Conservation (phyloP, 2,113 vertebrate species). For the Oceanodroma tethys region DNA sequence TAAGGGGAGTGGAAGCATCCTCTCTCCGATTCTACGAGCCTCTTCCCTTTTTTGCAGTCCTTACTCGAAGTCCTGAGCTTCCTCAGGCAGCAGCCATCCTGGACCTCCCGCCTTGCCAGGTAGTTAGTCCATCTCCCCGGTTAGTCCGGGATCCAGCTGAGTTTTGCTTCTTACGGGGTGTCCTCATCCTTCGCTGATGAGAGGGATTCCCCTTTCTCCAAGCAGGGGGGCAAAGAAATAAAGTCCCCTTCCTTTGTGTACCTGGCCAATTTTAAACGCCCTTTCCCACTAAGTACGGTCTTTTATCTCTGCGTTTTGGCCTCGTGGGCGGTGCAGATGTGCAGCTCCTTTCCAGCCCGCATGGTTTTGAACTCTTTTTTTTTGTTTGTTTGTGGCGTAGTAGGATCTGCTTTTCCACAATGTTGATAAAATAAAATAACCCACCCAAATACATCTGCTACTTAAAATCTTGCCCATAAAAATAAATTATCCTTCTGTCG, state of each 20-base stretch:
- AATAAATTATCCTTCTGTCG: background rate
- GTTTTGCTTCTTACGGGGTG: background rate
- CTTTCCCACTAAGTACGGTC: background rate
- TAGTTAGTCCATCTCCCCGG: rapidly evolving
- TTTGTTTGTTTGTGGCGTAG: background rate
- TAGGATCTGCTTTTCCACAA: background rate
- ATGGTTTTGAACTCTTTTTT: background rate
- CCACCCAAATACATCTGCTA: background rate
- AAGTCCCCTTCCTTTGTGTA: background rate
- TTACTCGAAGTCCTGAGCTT: background rate
- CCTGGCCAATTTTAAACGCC: background rate
- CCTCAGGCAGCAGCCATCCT: background rate
- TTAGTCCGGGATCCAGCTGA: background rate
- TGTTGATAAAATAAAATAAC: constrained; percentile 1
- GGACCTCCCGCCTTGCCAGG: background rate
- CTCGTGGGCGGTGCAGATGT: constrained; percentile 15
- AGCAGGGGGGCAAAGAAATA: background rate
- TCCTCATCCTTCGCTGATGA: background rate
- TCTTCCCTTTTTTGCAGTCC: background rate
- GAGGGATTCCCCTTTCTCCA: background rate
- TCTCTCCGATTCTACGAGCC: background rate
- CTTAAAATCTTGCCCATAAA: background rate
- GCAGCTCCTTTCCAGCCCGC: background rate
- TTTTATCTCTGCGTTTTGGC: constrained; percentile 5
- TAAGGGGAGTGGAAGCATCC: background rate